A percentile compares a stretch with the other conserved stretches of the same genome.
These are phyloP conservation scores for Hemibagrus guttatus DNA, from an alignment of 2,797 vertebrate species.

Conservation along the genomic window DNA sequence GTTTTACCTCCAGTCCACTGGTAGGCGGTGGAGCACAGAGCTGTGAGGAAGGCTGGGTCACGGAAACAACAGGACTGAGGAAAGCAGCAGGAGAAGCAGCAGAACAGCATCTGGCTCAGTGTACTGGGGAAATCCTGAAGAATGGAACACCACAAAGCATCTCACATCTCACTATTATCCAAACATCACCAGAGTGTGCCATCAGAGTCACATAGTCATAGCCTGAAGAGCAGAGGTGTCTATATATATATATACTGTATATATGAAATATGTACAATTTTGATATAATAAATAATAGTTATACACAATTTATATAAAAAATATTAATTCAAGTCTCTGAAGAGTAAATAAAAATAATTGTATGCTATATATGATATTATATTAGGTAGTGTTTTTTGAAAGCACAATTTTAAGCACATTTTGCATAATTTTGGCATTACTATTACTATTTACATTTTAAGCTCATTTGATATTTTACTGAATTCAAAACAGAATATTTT, in stretches of 20 bases:
- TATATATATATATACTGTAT: no score
- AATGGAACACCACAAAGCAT: background rate
- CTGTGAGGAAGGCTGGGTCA: conserved; percentile 61
- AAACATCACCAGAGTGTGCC: background rate
- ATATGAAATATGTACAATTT: no score
- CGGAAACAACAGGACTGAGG: conserved; percentile 62
- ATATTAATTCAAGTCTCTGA: no score
- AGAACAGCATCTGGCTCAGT: conserved; percentile 65
- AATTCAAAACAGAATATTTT: background rate
- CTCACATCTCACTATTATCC: background rate
- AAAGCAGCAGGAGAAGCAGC: conserved; percentile 70
- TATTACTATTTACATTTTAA: background rate
- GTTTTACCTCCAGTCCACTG: conserved; percentile 67
- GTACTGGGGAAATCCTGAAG: conserved; percentile 58
- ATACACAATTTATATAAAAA: no score
- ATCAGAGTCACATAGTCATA: background rate
- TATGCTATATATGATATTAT: no score
- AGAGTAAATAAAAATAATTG: no score
- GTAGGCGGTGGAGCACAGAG: conserved; percentile 65
- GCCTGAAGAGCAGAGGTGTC: no score
- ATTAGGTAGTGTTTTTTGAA: no score
- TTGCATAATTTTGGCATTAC: no score
- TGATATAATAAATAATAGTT: no score
- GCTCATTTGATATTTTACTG: background rate
- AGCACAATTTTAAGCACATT: no score